These are phyloP conservation scores for Myocastor coypus DNA, from an alignment of 2,113 vertebrate genomes.

Conservation along the genomic window DNA sequence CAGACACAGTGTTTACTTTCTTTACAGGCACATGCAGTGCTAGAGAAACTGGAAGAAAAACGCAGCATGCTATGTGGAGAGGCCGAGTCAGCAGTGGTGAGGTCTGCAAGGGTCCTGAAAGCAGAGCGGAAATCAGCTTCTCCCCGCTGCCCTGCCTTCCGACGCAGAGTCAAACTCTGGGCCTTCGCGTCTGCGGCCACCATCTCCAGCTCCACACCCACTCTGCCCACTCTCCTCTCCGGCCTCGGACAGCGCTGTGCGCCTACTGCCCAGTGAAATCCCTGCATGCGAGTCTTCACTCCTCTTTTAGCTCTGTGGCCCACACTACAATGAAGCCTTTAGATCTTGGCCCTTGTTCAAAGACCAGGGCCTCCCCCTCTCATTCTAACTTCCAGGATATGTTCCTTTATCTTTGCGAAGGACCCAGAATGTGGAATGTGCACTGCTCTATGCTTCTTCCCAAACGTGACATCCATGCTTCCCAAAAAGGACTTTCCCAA, in stretches of 20 bases:
- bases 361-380: not conserved
- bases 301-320: not conserved
- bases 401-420: not conserved
- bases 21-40: not conserved
- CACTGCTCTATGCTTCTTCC: not conserved
- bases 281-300: not conserved
- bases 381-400: not conserved
- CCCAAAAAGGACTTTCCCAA: not conserved
- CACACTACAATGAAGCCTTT: not conserved
- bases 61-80: not conserved
- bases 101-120: not conserved
- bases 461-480: not conserved
- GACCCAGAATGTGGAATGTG: not conserved
- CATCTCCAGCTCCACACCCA: not conserved
- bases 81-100: not conserved
- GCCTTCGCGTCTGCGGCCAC: not conserved
- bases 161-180: not conserved
- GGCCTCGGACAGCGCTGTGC: not conserved
- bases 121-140: not conserved
- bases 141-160: not conserved
- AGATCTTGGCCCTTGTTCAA: constrained; percentile 4
- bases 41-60: not conserved
- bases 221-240: not conserved
- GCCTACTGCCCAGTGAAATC: not conserved
- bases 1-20: not conserved